A percentile compares a stretch with the other conserved stretches of the same genome.
These are phyloP conservation scores for Mormyrops boulengeri DNA, from an alignment of 2,797 vertebrate species.

Conservation along the genomic window DNA sequence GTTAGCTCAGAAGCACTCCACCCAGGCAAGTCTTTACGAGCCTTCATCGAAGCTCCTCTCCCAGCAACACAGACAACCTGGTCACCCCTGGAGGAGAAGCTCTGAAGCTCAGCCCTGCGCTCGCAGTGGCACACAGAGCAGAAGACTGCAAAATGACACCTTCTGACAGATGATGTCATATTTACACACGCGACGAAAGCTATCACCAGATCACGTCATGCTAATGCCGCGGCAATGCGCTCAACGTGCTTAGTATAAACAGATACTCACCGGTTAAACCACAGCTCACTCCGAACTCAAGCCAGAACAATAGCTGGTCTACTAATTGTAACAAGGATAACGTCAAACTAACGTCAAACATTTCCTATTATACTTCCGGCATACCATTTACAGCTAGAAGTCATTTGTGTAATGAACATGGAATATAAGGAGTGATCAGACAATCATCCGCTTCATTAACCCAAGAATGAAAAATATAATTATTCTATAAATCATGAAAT, in stretches of 20 bases:
- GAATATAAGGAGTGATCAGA: slow-evolving; percentile 27
- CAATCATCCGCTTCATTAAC: slow-evolving; percentile 1
- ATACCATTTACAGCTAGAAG: neutral
- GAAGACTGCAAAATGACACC: neutral
- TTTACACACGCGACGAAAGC: neutral
- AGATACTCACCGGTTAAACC: neutral
- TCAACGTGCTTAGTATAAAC: neutral
- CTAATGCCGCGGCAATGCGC: neutral
- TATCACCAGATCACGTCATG: neutral
- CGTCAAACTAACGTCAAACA: neutral
- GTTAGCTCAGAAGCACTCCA: neutral
- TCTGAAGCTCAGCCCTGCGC: neutral
- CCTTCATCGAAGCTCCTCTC: neutral
- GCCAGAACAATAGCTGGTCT: neutral
- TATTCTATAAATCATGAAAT: neutral
- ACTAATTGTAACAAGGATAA: neutral
- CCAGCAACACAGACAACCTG: neutral
- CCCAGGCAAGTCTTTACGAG: neutral
- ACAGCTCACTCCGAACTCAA: neutral
- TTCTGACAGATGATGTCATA: neutral
- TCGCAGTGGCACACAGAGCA: neutral
- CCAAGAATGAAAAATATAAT: neutral
- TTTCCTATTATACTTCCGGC: neutral
- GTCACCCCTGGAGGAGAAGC: neutral
- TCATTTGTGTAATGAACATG: slow-evolving; percentile 35